phyloP scores from a whole-genome alignment of 2,113 vertebrate genomes.

The Furnarius figulus region DNA sequence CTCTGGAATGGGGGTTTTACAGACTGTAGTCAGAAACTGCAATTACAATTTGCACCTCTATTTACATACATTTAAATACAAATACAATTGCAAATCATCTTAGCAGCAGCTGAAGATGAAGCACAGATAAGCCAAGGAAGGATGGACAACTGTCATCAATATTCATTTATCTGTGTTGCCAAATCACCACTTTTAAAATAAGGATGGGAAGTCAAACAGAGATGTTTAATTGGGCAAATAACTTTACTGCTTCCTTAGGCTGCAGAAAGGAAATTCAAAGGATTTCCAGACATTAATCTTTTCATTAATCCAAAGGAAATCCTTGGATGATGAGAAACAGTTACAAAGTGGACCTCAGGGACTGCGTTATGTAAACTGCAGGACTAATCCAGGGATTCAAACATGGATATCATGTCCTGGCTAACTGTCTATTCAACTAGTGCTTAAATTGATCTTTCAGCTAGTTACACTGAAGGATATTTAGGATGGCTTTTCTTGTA shows the following conservation, averaged over 20 bases:
- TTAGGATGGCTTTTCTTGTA: not conserved
- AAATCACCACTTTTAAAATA: not conserved
- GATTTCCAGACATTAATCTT: slow-evolving; percentile 28
- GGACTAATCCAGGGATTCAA: not conserved
- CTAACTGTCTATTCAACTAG: not conserved
- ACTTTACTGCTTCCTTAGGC: not conserved
- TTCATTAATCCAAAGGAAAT: slow-evolving; percentile 33
- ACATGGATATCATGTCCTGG: not conserved
- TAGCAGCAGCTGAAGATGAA: not conserved
- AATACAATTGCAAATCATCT: not conserved
- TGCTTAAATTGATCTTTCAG: not conserved
- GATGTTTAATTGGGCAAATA: slow-evolving; percentile 27
- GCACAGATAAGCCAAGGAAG: not conserved
- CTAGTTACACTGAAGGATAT: not conserved
- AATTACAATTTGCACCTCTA: not conserved
- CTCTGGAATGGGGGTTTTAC: not conserved
- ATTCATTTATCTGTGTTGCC: not conserved
- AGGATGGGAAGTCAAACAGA: not conserved
- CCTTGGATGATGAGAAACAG: slow-evolving; percentile 24
- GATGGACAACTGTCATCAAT: not conserved
- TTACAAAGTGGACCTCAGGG: not conserved
- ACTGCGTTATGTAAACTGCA: not conserved
- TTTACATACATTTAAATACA: slow-evolving; percentile 10
- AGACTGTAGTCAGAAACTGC: not conserved
- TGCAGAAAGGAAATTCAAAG: slow-evolving; percentile 9